phyloP scores from a whole-genome alignment of 2,797 vertebrate species.

The Pseudochromis fuscus region DNA sequence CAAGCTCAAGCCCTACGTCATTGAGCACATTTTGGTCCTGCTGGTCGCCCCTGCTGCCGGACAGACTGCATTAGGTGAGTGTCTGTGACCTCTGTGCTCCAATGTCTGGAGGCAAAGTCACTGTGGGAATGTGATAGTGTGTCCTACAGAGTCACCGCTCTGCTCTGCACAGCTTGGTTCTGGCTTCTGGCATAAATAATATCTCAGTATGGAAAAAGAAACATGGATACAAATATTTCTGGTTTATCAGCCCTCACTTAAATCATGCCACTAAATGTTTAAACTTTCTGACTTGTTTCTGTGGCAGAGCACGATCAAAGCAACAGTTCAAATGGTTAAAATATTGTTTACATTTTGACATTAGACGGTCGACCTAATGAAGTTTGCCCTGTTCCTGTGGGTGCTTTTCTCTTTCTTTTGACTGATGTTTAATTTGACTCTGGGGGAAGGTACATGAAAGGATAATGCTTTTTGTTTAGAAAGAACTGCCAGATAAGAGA shows the following conservation, averaged over 20 bases:
- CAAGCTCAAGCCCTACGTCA: conserved; percentile 93
- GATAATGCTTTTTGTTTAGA: conserved; percentile 5
- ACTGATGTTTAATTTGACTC: conserved; percentile 7
- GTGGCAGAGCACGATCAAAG: not conserved
- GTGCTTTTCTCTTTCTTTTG: not conserved
- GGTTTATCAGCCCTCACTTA: not conserved
- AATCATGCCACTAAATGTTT: not conserved
- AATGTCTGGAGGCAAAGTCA: not conserved
- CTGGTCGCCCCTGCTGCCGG: conserved; percentile 86
- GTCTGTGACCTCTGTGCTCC: conserved; percentile 2
- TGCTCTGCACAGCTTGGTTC: not conserved
- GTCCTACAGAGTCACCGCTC: not conserved
- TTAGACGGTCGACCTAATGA: not conserved
- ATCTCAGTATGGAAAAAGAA: not conserved
- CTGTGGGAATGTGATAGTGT: not conserved
- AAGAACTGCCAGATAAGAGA: conserved; percentile 3
- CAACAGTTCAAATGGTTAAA: conserved; percentile 6
- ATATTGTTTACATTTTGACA: conserved; percentile 7
- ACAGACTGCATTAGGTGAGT: conserved; percentile 74
- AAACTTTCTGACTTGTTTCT: conserved; percentile 2
- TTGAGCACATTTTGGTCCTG: conserved; percentile 95
- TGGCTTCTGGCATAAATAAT: not conserved
- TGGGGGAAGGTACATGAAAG: not conserved
- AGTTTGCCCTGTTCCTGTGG: not conserved
- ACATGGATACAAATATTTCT: not conserved